Evolutionary conservation across 2,888 invertebrate genomes (phyloP).

Genomic region (Drosophila subsilvestris): DNA sequence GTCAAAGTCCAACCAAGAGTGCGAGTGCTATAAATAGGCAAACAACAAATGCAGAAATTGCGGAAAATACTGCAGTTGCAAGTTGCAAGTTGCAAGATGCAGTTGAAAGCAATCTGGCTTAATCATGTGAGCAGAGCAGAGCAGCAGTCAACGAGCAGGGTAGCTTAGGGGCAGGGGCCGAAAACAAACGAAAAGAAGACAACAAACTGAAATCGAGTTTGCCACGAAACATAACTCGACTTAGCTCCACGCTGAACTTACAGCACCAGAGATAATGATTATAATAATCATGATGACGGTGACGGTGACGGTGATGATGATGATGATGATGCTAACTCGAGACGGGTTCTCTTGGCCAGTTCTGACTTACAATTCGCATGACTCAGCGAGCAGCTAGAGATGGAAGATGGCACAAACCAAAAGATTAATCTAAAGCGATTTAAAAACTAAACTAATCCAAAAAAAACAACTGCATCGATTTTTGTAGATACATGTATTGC

Average conservation of each 20-base stretch:
- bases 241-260: constrained; percentile 25
- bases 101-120: constrained; percentile 77
- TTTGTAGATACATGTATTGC: too few species aligned
- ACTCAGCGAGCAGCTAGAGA: constrained; percentile 58
- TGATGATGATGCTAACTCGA: constrained; percentile 27
- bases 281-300: constrained; percentile 24
- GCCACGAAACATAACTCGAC: constrained; percentile 35
- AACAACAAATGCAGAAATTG: constrained; percentile 47
- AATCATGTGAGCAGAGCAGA: constrained; percentile 78
- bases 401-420: constrained; percentile 37
- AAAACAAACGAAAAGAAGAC: constrained; percentile 49
- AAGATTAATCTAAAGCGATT: constrained; percentile 9
- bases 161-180: constrained; percentile 1
- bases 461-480: constrained; percentile 43
- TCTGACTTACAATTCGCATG: constrained; percentile 48
- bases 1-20: constrained; percentile 63
- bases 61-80: constrained; percentile 29
- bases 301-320: constrained; percentile 26
- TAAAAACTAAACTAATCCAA: constrained; percentile 27
- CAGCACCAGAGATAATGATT: constrained; percentile 7
- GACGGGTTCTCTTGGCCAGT: constrained; percentile 58
- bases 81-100: constrained; percentile 24
- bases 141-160: constrained; percentile 41
- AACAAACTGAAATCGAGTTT: constrained; percentile 56
- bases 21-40: constrained; percentile 69